Conservation (phyloP, 2,888 invertebrate species). For the Limenitis camilla region DNA sequence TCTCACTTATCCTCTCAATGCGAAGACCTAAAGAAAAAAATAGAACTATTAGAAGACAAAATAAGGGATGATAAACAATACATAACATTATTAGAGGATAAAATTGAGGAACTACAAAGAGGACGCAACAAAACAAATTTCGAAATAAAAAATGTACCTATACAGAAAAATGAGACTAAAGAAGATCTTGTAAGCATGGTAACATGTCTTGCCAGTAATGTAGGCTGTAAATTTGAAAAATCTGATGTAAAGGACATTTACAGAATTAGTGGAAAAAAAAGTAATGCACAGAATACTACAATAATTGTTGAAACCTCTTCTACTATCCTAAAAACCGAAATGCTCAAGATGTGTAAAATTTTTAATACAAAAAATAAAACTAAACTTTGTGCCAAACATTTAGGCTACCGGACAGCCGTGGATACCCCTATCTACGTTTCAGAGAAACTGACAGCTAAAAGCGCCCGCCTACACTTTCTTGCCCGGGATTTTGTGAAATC, state of each 20-base stretch:
- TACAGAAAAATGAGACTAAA: constrained; percentile 13
- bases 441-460: constrained; percentile 24
- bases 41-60: constrained; percentile 8
- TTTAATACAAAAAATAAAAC: constrained; percentile 20
- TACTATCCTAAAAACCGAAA: constrained; percentile 16
- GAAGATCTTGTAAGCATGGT: constrained; percentile 19
- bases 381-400: constrained; percentile 24
- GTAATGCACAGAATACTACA: constrained; percentile 2
- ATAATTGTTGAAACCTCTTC: constrained; percentile 24
- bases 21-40: constrained; percentile 18
- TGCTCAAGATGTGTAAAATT: constrained; percentile 18
- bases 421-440: constrained; percentile 23
- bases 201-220: constrained; percentile 3
- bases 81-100: constrained; percentile 15
- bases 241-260: constrained; percentile 20
- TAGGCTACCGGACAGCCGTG: constrained; percentile 13
- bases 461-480: constrained; percentile 22
- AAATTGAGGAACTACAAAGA: constrained; percentile 20
- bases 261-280: neutral
- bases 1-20: constrained; percentile 13
- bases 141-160: constrained; percentile 22
- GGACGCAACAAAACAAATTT: constrained; percentile 13
- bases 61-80: constrained; percentile 13
- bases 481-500: constrained; percentile 20
- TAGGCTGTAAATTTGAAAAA: constrained; percentile 8